Evolutionary conservation across 2,797 vertebrate species (phyloP), one percentile per base, ranked within the genome.

Genomic region (Amphiprion clarkii): DNA sequence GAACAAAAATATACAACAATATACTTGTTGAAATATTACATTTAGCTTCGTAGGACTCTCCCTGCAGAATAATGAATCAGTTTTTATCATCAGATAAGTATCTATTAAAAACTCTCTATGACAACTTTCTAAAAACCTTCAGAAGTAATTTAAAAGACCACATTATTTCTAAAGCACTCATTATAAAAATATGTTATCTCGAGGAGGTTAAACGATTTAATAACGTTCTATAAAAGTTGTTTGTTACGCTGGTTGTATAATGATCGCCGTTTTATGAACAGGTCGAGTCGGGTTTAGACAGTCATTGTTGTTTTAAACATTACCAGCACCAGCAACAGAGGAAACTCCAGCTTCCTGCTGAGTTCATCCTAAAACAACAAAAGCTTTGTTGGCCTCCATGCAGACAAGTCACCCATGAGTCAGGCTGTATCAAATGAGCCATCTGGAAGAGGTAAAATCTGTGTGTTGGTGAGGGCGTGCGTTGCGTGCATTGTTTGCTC

Each of bases 291-390:
- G 36, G 52, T 57, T 81, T 44, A 60, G 66, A 58, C 6, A 36
- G 66, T 67, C 31, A 44, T 54, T 73, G 61, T 78, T 82, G 64
- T 81, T 76, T 78, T 66, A 71, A 76, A 67, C n/a, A 71, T 84
- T 57, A 76, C 64, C 62, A 76, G 66, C n/a, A 67, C 65, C 75
- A 74, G 74, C 63, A 55, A 66, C 51, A 83, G 81, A 87, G 88
- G 87, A 89, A 89, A 79, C 80, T 65, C 63, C 76, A 60, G 61
- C 76, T 82, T 93, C 92, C 89, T 90, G 84, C 67, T 78, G 78
- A 65, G 77, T 75, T 86, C 80, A 79, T 83, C 81, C 58, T 78
- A 70, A 67, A 85, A 87, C 84, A 90, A 87, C 83, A 84, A 86
- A 82, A 36, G 72, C 84, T 70, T 65, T 75, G 84, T 83, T 72